phyloP scores from a whole-genome alignment of 2,113 vertebrate genomes.

The Spea bombifrons region DNA sequence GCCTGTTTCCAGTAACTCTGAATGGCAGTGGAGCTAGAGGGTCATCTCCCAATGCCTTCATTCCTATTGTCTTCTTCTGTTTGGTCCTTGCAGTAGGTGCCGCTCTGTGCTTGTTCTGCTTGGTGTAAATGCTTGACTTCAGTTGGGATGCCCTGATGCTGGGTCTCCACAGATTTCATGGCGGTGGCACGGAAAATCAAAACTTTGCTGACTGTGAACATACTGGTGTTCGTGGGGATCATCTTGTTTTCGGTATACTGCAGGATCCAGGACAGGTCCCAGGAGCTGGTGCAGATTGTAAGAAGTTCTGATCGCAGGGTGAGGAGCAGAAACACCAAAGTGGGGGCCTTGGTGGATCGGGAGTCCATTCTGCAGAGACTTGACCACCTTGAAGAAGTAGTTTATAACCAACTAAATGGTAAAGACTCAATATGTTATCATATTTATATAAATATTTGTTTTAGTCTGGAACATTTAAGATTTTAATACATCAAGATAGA shows the following conservation, averaged over 20 bases:
- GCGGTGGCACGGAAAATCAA: conserved; percentile 96
- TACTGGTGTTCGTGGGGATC: conserved; percentile 92
- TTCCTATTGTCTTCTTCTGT: not conserved
- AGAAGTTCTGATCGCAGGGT: conserved; percentile 79
- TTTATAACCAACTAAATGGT: conserved; percentile 97
- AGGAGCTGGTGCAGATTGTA: conserved; percentile 84
- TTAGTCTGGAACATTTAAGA: not conserved
- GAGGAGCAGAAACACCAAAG: conserved; percentile 78
- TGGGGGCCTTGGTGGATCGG: conserved; percentile 78
- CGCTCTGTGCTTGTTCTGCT: conserved; percentile 37
- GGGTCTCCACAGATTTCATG: conserved; percentile 73
- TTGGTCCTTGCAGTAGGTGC: conserved; percentile 20
- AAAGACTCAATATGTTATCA: conserved; percentile 25
- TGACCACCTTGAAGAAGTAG: conserved; percentile 93
- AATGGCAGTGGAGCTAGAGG: conserved; percentile 10
- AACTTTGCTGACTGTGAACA: conserved; percentile 98
- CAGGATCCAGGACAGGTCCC: conserved; percentile 90
- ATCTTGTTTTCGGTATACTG: conserved; percentile 97
- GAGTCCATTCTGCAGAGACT: conserved; percentile 93
- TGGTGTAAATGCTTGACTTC: conserved; percentile 63
- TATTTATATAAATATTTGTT: not conserved
- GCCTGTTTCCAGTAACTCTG: not conserved
- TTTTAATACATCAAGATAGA: too few species aligned
- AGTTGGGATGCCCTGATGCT: conserved; percentile 60
- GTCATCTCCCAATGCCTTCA: not conserved